Percentiles rank a stretch among this genome's conserved stretches.
phyloP scores from a whole-genome alignment of 2,113 vertebrate species.

The Xiphophorus hellerii region DNA sequence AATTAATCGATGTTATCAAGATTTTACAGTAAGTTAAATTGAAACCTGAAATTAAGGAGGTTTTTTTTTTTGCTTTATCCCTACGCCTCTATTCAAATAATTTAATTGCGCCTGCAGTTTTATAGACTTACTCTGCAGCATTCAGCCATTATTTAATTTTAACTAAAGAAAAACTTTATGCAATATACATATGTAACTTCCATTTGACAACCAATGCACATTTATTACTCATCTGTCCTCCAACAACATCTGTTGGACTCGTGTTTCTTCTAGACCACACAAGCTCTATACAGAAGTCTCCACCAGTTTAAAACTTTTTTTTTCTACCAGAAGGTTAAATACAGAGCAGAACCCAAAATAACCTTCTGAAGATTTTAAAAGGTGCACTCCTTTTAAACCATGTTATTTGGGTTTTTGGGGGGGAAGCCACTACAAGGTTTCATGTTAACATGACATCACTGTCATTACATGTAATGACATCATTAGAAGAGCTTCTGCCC shows the following conservation, averaged over 20 bases:
- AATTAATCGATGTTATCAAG: no score
- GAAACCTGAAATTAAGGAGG: not conserved
- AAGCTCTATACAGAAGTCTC: conserved; percentile 30
- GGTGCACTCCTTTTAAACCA: conserved; percentile 48
- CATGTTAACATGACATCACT: conserved; percentile 72
- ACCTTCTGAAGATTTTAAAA: conserved; percentile 25
- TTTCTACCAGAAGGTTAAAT: conserved; percentile 38
- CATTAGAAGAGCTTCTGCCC: conserved; percentile 44
- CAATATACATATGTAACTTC: conserved; percentile 14
- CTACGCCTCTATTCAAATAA: not conserved
- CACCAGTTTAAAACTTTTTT: conserved; percentile 26
- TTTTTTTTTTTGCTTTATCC: not conserved
- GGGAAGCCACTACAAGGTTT: conserved; percentile 44
- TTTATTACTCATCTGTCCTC: conserved; percentile 9
- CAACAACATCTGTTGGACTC: conserved; percentile 19
- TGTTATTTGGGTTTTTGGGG: conserved; percentile 58
- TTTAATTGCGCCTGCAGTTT: not conserved
- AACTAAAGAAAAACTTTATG: not conserved
- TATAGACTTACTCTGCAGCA: no score
- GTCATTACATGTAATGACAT: conserved; percentile 66
- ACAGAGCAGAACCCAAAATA: conserved; percentile 33
- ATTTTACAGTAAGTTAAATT: no score
- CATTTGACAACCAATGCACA: conserved; percentile 29
- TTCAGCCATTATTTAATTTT: not conserved
- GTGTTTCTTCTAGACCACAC: conserved; percentile 63